phyloP scores from a whole-genome alignment of 2,888 invertebrate genomes.

The Crocallis elinguaria region DNA sequence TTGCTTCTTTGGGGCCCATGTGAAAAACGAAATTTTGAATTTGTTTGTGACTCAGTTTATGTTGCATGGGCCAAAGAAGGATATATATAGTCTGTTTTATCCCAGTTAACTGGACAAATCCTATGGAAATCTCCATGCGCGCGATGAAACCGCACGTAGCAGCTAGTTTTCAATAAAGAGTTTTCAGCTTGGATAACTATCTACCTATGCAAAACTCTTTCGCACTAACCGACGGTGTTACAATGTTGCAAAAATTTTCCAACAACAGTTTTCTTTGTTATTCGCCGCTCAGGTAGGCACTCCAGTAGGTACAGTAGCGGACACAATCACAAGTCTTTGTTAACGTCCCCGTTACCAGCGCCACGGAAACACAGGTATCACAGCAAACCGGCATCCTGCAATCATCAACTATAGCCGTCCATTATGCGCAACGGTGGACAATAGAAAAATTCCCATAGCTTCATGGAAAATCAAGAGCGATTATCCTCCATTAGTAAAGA shows the following conservation, averaged over 20 bases:
- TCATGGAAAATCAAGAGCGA: constrained; percentile 71
- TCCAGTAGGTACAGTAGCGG: constrained; percentile 39
- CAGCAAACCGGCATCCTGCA: constrained; percentile 63
- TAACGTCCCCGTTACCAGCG: constrained; percentile 67
- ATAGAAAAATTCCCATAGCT: constrained; percentile 69
- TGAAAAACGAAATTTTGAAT: too few relatives aligned
- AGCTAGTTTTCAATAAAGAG: constrained; percentile 17
- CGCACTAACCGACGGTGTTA: constrained; percentile 13
- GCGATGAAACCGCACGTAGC: too few relatives aligned
- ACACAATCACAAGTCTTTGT: constrained; percentile 64
- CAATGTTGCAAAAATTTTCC: constrained; percentile 46
- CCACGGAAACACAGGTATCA: constrained; percentile 71
- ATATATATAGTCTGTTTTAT: too few relatives aligned
- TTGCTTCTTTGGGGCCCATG: too few relatives aligned
- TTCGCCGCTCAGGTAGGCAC: constrained; percentile 61
- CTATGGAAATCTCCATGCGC: too few relatives aligned
- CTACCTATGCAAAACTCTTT: too few relatives aligned
- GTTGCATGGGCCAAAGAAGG: too few relatives aligned
- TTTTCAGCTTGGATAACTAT: too few relatives aligned
- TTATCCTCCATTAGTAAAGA: constrained; percentile 60
- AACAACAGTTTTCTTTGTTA: constrained; percentile 56
- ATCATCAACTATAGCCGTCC: constrained; percentile 59
- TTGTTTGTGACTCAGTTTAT: too few relatives aligned
- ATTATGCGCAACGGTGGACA: constrained; percentile 74
- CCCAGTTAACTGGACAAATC: too few relatives aligned